Percentiles rank a stretch among this genome's conserved stretches.
phyloP scores from a whole-genome alignment of 1,140 invertebrate genomes.

The Helicoverpa armigera region DNA sequence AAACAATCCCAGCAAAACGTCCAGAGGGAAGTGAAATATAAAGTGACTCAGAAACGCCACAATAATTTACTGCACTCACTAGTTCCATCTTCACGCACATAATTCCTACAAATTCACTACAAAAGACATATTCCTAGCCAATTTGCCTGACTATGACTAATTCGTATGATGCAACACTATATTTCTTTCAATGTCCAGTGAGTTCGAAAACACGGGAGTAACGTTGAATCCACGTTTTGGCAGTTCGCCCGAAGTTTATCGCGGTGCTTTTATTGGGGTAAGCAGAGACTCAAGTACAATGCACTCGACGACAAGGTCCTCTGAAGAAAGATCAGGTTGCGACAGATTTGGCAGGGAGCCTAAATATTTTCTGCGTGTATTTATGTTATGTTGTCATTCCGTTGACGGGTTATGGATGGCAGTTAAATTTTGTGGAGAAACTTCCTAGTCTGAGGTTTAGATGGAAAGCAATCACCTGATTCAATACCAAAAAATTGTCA shows the following conservation, averaged over 20 bases:
- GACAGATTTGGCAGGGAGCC: conserved; percentile 22
- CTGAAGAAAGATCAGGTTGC: conserved; percentile 39
- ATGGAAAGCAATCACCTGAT: too few species aligned
- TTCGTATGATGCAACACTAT: conserved; percentile 42
- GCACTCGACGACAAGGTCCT: conserved; percentile 36
- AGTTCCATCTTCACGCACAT: background rate
- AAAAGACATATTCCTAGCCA: background rate
- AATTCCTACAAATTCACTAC: background rate
- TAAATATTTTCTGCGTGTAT: conserved; percentile 1
- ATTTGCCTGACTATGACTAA: conserved; percentile 33
- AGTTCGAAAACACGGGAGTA: conserved; percentile 1
- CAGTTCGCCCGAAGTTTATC: conserved; percentile 11
- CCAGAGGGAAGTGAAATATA: too few species aligned
- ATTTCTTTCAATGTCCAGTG: conserved; percentile 31
- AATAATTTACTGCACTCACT: background rate
- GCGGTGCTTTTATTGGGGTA: conserved; percentile 24
- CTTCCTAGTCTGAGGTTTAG: too few species aligned
- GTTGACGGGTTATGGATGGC: conserved; percentile 4
- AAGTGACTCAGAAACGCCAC: background rate
- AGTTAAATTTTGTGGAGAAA: background rate
- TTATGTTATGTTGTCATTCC: conserved; percentile 23
- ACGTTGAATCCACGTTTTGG: conserved; percentile 18
- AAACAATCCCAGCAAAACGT: too few species aligned
- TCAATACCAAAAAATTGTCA: too few species aligned
- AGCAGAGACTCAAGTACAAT: conserved; percentile 44